These are phyloP conservation scores for Drosophila lacertosa DNA, from an alignment of 1,140 invertebrate species.

Conservation along the genomic window DNA sequence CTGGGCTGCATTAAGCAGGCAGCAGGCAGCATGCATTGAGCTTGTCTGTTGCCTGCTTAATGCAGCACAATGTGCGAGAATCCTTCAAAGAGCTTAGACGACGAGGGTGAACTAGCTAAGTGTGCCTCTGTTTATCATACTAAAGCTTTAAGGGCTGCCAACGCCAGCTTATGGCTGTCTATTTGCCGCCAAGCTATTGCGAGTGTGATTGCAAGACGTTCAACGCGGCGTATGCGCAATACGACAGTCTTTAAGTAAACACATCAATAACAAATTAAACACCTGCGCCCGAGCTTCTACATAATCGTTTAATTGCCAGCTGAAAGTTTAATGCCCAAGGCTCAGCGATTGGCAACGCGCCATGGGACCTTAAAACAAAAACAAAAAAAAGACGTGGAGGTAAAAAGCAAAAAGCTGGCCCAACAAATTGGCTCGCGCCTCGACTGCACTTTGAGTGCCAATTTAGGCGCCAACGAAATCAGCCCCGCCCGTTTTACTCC, in stretches of 20 bases:
- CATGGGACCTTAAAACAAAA: slow-evolving; percentile 15
- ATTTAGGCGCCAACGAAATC: slow-evolving; percentile 38
- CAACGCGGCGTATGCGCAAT: slow-evolving; percentile 35
- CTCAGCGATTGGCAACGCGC: slow-evolving; percentile 29
- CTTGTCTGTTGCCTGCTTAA: too few species aligned
- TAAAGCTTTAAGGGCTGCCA: slow-evolving; percentile 28
- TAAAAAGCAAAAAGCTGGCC: slow-evolving; percentile 3
- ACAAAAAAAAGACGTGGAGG: not conserved
- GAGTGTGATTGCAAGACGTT: not conserved
- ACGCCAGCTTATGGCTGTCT: slow-evolving; percentile 35
- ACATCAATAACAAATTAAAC: slow-evolving; percentile 70
- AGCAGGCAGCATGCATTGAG: not conserved
- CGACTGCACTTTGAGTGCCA: slow-evolving; percentile 45
- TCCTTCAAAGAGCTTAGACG: not conserved
- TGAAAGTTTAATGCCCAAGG: slow-evolving; percentile 52
- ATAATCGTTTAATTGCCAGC: slow-evolving; percentile 62
- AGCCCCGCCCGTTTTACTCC: slow-evolving; percentile 20
- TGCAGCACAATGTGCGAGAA: slow-evolving; percentile 19
- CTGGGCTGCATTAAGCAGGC: slow-evolving; percentile 42
- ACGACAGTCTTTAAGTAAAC: slow-evolving; percentile 19
- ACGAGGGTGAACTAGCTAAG: not conserved
- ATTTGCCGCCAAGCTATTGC: not conserved
- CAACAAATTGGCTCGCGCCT: slow-evolving; percentile 42
- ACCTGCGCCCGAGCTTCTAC: slow-evolving; percentile 42
- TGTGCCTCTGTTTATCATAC: not conserved